Percentiles rank a stretch among this genome's conserved stretches.
phyloP scores from a whole-genome alignment of 1,140 invertebrate genomes.

The Drosophila dunni region DNA sequence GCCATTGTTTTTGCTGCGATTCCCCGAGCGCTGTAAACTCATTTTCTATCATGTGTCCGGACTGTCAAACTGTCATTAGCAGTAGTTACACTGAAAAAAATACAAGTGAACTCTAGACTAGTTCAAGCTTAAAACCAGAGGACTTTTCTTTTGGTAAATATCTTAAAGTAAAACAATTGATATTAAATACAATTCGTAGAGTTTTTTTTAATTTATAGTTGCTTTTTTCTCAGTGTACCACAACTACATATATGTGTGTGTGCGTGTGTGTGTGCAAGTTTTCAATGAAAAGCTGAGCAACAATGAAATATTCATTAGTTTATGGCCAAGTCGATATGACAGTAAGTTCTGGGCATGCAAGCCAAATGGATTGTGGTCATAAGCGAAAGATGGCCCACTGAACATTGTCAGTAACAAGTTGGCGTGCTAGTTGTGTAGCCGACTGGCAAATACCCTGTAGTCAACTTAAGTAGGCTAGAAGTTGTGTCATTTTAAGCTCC shows the following conservation, averaged over 20 bases:
- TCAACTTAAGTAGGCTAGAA: no score
- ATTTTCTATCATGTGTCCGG: constrained; percentile 46
- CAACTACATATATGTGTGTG: background rate
- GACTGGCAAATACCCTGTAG: no score
- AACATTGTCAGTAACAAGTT: constrained; percentile 3
- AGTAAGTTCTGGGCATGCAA: constrained; percentile 20
- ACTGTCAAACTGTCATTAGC: constrained; percentile 46
- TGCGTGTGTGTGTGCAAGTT: constrained; percentile 5
- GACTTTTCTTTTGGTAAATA: accelerated
- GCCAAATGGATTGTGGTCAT: constrained; percentile 33
- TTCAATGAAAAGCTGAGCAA: constrained; percentile 24
- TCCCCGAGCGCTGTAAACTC: constrained; percentile 21
- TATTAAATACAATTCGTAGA: no score
- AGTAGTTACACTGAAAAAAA: no score
- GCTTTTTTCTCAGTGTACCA: background rate
- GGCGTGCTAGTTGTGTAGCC: no score
- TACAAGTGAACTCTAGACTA: no score
- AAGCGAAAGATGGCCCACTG: constrained; percentile 44
- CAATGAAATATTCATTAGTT: constrained; percentile 41
- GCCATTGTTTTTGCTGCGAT: constrained; percentile 3
- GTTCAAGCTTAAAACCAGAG: no score
- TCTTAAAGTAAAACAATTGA: no score
- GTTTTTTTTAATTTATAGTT: no score
- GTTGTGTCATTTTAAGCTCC: no score
- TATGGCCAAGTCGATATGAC: constrained; percentile 7